A percentile compares a stretch with the other conserved stretches of the same genome.
These are phyloP conservation scores for Tetanocera ferruginea DNA, from an alignment of 2,888 invertebrate species.

Conservation along the genomic window DNA sequence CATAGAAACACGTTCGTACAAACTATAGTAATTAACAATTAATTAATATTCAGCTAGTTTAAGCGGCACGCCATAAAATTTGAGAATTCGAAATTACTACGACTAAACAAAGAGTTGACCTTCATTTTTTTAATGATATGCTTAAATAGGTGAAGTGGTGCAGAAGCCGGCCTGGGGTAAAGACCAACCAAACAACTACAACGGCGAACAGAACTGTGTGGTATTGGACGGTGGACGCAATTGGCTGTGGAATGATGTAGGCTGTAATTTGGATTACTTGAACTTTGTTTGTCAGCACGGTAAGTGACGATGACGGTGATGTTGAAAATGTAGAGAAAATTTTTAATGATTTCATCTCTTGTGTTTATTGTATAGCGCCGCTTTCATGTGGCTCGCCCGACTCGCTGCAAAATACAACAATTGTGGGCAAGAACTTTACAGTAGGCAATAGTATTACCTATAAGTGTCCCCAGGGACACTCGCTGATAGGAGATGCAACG, in stretches of 20 bases:
- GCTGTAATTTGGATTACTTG: conserved; percentile 91
- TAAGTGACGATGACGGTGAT: conserved; percentile 71
- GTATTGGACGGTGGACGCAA: conserved; percentile 90
- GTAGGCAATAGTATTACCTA: conserved; percentile 82
- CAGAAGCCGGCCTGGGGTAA: conserved; percentile 90
- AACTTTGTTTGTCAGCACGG: conserved; percentile 95
- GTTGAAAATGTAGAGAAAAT: not conserved
- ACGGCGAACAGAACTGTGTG: conserved; percentile 95
- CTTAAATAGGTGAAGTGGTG: conserved; percentile 78
- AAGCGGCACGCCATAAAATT: not conserved
- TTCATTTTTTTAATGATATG: conserved; percentile 15
- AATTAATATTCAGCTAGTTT: conserved; percentile 4
- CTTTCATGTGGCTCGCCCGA: conserved; percentile 91
- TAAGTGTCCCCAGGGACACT: conserved; percentile 85
- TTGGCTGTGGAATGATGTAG: conserved; percentile 96
- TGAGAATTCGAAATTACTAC: not conserved
- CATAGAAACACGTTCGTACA: not conserved
- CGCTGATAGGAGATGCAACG: conserved; percentile 78
- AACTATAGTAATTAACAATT: conserved; percentile 2
- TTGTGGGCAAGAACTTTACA: conserved; percentile 77
- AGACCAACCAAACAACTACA: conserved; percentile 95
- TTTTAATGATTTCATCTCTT: not conserved
- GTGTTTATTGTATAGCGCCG: conserved; percentile 76
- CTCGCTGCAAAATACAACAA: conserved; percentile 85
- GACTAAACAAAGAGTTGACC: not conserved